phyloP scores from a whole-genome alignment of 2,888 invertebrate genomes.

The Acronicta leporina region DNA sequence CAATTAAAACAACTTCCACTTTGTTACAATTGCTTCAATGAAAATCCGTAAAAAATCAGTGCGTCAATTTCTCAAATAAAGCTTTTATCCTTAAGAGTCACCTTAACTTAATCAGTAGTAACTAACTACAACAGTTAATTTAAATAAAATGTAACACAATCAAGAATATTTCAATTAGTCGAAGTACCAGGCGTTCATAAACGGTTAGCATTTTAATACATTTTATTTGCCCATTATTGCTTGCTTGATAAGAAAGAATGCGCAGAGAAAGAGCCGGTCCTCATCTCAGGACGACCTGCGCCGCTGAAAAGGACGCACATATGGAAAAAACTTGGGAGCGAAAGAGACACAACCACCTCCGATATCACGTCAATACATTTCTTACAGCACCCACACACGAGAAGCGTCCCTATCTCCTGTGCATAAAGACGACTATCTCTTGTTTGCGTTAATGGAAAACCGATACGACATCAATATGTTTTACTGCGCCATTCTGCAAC shows the following conservation, averaged over 20 bases:
- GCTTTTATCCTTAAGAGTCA: neutral
- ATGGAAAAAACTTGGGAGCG: conserved; percentile 73
- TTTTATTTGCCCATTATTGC: conserved; percentile 74
- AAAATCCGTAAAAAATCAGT: neutral
- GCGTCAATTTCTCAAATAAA: too few relatives aligned
- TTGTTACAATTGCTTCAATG: neutral
- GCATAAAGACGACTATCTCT: conserved; percentile 67
- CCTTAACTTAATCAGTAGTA: conserved; percentile 2
- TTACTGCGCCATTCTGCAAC: conserved; percentile 68
- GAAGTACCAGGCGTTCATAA: conserved; percentile 72
- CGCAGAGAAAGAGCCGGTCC: conserved; percentile 85
- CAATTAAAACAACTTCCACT: neutral
- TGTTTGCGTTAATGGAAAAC: conserved; percentile 83
- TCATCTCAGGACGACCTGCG: conserved; percentile 83
- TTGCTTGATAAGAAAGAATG: conserved; percentile 84
- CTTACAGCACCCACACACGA: conserved; percentile 73
- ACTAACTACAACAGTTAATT: conserved; percentile 37
- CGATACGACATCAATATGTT: conserved; percentile 89
- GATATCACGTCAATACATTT: conserved; percentile 89
- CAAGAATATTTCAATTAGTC: conserved; percentile 63
- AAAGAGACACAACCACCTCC: conserved; percentile 83
- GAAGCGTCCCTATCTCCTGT: conserved; percentile 57
- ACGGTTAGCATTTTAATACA: conserved; percentile 69
- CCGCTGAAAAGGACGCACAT: conserved; percentile 82
- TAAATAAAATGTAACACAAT: conserved; percentile 51